Base-by-base conservation (phyloP, 30 jellyfish, hydroid and myxozoan species). In the Sanderia malayensis region DNA sequence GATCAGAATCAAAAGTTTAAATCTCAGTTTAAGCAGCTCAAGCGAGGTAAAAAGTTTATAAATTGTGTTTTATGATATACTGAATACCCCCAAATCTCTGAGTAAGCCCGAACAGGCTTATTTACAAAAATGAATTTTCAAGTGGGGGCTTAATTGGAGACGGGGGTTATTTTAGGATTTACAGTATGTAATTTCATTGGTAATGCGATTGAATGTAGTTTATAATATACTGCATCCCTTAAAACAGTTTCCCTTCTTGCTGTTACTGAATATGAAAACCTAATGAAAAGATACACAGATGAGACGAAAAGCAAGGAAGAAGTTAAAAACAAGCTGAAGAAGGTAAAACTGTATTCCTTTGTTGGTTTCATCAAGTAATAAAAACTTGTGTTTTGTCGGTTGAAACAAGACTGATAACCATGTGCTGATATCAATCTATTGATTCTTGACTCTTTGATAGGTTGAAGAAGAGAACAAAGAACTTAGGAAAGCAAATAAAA, bases 211-310 rank as follows among this genome's bases (percentile, higher is more conserved):
- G n/a, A n/a, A n/a, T n/a, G n/a, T n/a, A n/a, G n/a, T n/a, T n/a
- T n/a, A n/a, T n/a, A n/a, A n/a, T n/a, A n/a, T n/a, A n/a, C n/a
- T n/a, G n/a, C n/a, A n/a, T n/a, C n/a, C n/a, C n/a, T n/a, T n/a
- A n/a, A n/a, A n/a, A n/a, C 58, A 86, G 96, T 79, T 65, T 86
- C 96, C 10, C 73, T 86, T 27, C 89, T 86, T 34, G 96, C 96
- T 46, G 96, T 86, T 37, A 55, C 82, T 61, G 96, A 86, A 62
- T 86, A 86, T 86, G 96, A 79, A 44, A 76, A 80, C 46, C 57
- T 86, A 27, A 57, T 70, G 78, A 86, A 79, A 67, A 75, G 61
- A 44, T 79, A 70, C 47, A 70, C 85, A 0, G 89, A 83, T 31
- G 94, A 80, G 49, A 71, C 32, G 17, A 73, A 62, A 53, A 63